Conservation (phyloP, 2,888 invertebrate genomes). For the Suillia variegata region DNA sequence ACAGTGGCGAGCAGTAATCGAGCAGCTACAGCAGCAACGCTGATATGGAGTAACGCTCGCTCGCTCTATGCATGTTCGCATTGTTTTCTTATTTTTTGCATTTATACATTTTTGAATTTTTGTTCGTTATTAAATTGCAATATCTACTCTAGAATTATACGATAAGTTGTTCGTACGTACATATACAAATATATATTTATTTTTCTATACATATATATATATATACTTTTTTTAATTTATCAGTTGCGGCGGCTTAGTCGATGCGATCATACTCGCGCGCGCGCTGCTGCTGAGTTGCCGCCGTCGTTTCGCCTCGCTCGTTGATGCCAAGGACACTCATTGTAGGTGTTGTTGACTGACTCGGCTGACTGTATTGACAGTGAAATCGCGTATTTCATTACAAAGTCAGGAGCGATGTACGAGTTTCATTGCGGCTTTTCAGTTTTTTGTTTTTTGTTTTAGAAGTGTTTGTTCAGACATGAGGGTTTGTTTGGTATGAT, state of each 20-base stretch:
- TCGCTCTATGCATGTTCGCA: too few relatives aligned
- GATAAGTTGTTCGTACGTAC: not conserved
- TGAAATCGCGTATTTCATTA: constrained; percentile 41
- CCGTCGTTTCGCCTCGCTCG: constrained; percentile 1
- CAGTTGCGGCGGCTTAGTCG: not conserved
- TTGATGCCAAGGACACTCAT: constrained; percentile 19
- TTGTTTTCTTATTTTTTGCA: too few relatives aligned
- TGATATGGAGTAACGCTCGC: too few relatives aligned
- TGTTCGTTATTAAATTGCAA: too few relatives aligned
- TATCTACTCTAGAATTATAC: too few relatives aligned
- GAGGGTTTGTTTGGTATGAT: too few relatives aligned
- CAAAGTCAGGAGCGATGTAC: constrained; percentile 10
- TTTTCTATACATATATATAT: not conserved
- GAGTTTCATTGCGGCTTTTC: not conserved
- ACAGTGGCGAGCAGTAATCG: too few relatives aligned
- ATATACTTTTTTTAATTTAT: not conserved
- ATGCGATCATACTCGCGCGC: constrained; percentile 17
- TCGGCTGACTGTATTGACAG: constrained; percentile 39
- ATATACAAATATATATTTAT: not conserved
- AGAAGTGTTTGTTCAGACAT: too few relatives aligned
- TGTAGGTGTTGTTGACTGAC: constrained; percentile 24
- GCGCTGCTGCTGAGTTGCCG: constrained; percentile 7
- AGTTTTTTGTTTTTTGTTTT: not conserved
- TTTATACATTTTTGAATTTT: too few relatives aligned
- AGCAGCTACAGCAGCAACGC: too few relatives aligned